phyloP scores from a whole-genome alignment of 92 coral and sea anemone species.

The Siderastrea siderea region DNA sequence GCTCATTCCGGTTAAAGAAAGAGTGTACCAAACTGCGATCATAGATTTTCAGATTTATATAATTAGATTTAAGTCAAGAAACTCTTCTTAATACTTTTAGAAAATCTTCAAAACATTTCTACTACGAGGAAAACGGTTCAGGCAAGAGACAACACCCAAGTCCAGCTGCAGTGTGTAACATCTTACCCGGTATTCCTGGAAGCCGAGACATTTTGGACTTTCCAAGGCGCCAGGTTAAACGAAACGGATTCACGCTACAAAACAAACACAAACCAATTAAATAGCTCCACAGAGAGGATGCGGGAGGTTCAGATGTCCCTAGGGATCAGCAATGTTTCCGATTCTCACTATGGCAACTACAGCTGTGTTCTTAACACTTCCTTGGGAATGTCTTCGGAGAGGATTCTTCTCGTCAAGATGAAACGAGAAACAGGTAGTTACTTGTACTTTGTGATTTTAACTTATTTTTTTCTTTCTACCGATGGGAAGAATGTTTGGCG shows the following conservation, averaged over 20 bases:
- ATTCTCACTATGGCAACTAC: conserved; percentile 40
- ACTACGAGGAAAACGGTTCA: conserved; percentile 10
- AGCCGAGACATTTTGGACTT: conserved; percentile 17
- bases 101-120: conserved; percentile 39
- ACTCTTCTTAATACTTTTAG: neutral
- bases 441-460: neutral
- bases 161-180: conserved; percentile 22
- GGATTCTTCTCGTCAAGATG: neutral
- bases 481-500: too few relatives aligned
- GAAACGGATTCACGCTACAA: conserved; percentile 18
- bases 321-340: conserved; percentile 29
- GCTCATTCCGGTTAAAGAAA: too few relatives aligned
- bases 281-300: neutral
- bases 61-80: too few relatives aligned
- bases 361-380: conserved; percentile 34
- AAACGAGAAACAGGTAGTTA: neutral
- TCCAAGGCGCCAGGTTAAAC: conserved; percentile 14
- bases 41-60: too few relatives aligned
- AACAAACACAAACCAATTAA: neutral
- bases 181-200: neutral
- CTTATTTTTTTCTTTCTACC: neutral
- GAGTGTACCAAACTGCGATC: too few relatives aligned
- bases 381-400: conserved; percentile 11
- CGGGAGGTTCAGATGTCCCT: neutral
- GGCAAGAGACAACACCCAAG: neutral